These are phyloP conservation scores for Pangasianodon hypophthalmus DNA, from an alignment of 2,113 vertebrate genomes.

Conservation along the genomic window DNA sequence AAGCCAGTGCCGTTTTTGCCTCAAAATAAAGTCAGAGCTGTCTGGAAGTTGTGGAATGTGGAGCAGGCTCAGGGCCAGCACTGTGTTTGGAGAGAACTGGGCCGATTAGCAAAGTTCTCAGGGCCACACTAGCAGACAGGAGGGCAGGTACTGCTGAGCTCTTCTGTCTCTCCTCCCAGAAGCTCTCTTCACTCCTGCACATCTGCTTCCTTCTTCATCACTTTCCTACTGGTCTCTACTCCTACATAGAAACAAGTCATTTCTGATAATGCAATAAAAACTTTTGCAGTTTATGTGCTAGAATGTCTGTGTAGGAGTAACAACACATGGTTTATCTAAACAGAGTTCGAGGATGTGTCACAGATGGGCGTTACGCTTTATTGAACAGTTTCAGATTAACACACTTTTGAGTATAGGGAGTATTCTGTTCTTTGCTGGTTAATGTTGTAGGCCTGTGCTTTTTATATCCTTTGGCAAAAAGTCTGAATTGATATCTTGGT, in stretches of 20 bases:
- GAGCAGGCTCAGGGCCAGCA: slow-evolving; percentile 77
- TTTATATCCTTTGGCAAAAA: slow-evolving; percentile 40
- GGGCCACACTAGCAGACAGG: slow-evolving; percentile 65
- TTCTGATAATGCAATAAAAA: slow-evolving; percentile 5
- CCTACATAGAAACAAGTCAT: background rate
- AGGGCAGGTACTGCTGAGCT: slow-evolving; percentile 59
- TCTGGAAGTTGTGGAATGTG: slow-evolving; percentile 90
- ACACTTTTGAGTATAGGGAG: slow-evolving; percentile 38
- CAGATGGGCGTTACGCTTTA: slow-evolving; percentile 16
- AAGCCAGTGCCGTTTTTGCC: slow-evolving; percentile 84
- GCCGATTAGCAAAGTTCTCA: slow-evolving; percentile 70
- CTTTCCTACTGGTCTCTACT: slow-evolving; percentile 18
- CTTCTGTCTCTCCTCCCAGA: slow-evolving; percentile 48
- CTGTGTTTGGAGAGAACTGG: slow-evolving; percentile 80
- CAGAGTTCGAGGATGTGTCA: background rate
- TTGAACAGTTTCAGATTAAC: slow-evolving; percentile 24
- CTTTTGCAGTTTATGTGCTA: background rate
- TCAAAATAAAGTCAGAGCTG: slow-evolving; percentile 84
- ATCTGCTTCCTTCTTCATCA: slow-evolving; percentile 24
- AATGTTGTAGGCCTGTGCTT: slow-evolving; percentile 14
- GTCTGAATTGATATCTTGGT: slow-evolving; percentile 11
- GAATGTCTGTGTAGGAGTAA: slow-evolving; percentile 24
- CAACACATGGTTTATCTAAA: background rate
- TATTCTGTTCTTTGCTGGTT: slow-evolving; percentile 34
- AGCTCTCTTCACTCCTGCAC: slow-evolving; percentile 34